A percentile compares a stretch with the other conserved stretches of the same genome.
Evolutionary conservation across 2,888 invertebrate genomes (phyloP).

Genomic region (Disparrhopalites patrizii): DNA sequence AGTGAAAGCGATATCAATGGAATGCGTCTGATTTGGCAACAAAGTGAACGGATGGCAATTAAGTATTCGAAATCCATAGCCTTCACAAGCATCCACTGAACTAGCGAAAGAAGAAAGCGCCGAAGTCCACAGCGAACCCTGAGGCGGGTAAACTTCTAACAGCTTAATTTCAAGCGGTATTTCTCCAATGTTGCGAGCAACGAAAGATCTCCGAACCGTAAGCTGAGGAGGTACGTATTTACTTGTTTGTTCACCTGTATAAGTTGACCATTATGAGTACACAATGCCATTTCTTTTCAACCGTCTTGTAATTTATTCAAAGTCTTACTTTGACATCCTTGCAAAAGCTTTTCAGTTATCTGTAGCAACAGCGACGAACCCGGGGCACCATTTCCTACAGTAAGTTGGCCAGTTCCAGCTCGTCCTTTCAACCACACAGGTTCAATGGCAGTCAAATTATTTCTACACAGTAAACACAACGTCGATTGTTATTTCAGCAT

Average conservation of each 20-base stretch:
- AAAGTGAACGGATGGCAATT: slow-evolving; percentile 70
- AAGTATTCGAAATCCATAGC: slow-evolving; percentile 72
- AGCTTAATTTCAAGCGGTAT: slow-evolving; percentile 67
- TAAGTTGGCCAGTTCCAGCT: slow-evolving; percentile 80
- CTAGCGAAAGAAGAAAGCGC: slow-evolving; percentile 33
- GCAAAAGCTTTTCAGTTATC: slow-evolving; percentile 63
- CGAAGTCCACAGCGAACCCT: slow-evolving; percentile 44
- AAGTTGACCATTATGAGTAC: slow-evolving; percentile 13
- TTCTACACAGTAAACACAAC: slow-evolving; percentile 64
- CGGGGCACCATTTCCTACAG: slow-evolving; percentile 80
- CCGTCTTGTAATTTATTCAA: not conserved
- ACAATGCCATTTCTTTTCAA: no score
- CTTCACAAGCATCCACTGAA: slow-evolving; percentile 60
- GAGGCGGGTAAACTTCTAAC: slow-evolving; percentile 44
- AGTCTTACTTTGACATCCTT: slow-evolving; percentile 59
- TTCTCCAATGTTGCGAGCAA: slow-evolving; percentile 84
- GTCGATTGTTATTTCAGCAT: no score
- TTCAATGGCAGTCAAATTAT: slow-evolving; percentile 90
- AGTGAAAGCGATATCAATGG: slow-evolving; percentile 80
- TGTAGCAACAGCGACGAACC: slow-evolving; percentile 76
- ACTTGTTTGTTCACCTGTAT: slow-evolving; percentile 50
- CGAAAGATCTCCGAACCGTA: slow-evolving; percentile 74
- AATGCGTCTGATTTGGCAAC: slow-evolving; percentile 66
- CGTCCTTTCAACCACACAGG: slow-evolving; percentile 75
- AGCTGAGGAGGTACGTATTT: slow-evolving; percentile 60